Percentiles rank a stretch among this genome's conserved stretches.
These are phyloP conservation scores for Oriolus oriolus DNA, from an alignment of 2,113 vertebrate species.

Conservation along the genomic window DNA sequence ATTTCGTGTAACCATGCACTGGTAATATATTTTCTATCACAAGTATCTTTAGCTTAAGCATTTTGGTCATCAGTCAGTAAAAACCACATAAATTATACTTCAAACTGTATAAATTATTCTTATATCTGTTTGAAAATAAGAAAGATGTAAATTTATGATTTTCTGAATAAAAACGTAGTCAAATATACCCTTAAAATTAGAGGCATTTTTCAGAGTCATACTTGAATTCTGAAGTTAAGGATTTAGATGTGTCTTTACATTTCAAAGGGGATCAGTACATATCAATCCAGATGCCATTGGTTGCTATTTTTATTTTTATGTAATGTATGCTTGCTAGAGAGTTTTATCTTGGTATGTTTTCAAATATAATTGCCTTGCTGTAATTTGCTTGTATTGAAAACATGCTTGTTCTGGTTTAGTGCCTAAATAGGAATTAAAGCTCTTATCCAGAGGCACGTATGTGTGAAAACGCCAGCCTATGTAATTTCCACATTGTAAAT, in stretches of 20 bases:
- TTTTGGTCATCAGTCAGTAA: neutral
- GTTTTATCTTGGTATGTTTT: neutral
- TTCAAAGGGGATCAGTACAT: neutral
- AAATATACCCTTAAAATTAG: neutral
- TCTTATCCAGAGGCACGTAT: neutral
- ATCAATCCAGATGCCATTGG: neutral
- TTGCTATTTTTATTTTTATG: neutral
- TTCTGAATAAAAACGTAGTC: neutral
- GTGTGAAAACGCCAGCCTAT: slow-evolving; percentile 2
- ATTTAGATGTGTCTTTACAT: neutral
- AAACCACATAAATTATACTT: neutral
- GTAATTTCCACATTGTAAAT: slow-evolving; percentile 20
- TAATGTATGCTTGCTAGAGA: neutral
- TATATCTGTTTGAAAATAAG: neutral
- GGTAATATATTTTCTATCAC: neutral
- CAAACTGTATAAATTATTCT: neutral
- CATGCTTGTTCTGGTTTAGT: neutral
- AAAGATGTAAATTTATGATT: neutral
- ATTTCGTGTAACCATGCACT: neutral
- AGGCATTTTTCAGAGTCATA: neutral
- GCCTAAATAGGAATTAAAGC: neutral
- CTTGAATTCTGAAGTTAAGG: neutral
- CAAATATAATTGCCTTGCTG: neutral
- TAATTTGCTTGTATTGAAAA: neutral
- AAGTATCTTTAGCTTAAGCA: neutral